Base-by-base conservation (phyloP, 2,888 invertebrate species). In the Lacanobia wlatinum region DNA sequence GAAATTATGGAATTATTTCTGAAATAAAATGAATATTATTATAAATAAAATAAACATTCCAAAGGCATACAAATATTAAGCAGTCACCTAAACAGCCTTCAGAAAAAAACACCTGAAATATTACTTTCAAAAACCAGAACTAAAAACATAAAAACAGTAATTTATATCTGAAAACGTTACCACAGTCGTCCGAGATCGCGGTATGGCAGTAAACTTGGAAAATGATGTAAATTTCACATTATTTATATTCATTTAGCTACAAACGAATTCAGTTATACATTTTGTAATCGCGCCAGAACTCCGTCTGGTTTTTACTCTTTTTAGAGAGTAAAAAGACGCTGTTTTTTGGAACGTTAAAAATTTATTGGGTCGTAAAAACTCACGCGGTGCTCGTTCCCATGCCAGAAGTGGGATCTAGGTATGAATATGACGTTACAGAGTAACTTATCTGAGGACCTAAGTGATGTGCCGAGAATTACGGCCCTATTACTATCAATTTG, bases 331-430 rank as follows among this genome's bases (percentile, higher is more conserved):
- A 89, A 89, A 90, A 90, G 91, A 90, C 89, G 89, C 87, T 89
- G 90, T 92, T 94, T 92, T 94, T 94, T 93, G 90, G 88, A 90
- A 92, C 91, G 92, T 94, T 94, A 94, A 95, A 95, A 94, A 94
- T 95, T 95, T 95, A 95, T 93, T 85, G 89, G 88, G 86, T 93
- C 94, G 90, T 95, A 95, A 95, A 95, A 95, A 92, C 86, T 90
- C 91, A 87, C 89, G 88, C 90, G 88, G 85, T 89, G 88, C 90
- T 90, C 93, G 92, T 92, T 92, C 90, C 90, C 82, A 87, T 89
- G 90, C 88, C 87, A 82, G 86, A 85, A 88, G 88, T 88, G 87
- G 87, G 80, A 88, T 87, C 87, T 84, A 87, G 86, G 88, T 90
- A 90, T 88, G 90, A 91, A 92, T 91, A 92, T 92, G 91, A 91